Base-by-base conservation (phyloP, 2,797 vertebrate species). In the Falco rusticolus region DNA sequence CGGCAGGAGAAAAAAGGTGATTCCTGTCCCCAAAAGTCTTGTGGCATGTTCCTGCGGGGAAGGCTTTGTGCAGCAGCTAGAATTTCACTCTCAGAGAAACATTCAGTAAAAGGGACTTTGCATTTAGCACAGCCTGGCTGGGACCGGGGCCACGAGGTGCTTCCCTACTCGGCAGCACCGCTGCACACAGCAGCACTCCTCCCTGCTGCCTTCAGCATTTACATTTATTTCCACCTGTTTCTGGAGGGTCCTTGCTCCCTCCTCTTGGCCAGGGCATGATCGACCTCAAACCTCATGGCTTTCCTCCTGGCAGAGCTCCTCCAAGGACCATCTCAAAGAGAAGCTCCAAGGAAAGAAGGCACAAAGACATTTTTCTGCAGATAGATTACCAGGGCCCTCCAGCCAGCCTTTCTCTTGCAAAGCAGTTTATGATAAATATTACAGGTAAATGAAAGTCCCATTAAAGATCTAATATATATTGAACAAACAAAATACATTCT, bases 41-140 rank as follows among this genome's bases (percentile, higher is more conserved):
- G 24, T 0, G 1, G 45, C 1, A 0, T 54, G 47, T 80, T 39
- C 72, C n/a, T 25, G 6, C 3, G 5, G 31, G 31, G 17, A 50
- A 41, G 11, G 19, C 59, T 90, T 50, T 33, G 22, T 37, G 45
- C 61, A 51, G 77, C 48, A 81, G 54, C 15, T 57, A 28, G 37
- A 45, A 45, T 33, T 75, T 61, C 68, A 33, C 37, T 16, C 61
- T n/a, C 10, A 5, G 8, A 53, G 56, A n/a, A 34, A 5, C 2
- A 3, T 3, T 31, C 29, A 12, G 9, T 9, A 13, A 17, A 47
- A 75, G 37, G 3, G 29, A 28, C 13, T 41, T 64, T 37, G 15
- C 20, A 16, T 33, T 64, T 31, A 41, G 39, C 34, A 8, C 60
- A 28, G 43, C 61, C 78, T 29, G 48, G 34, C 28, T 4, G 33